phyloP scores from a whole-genome alignment of 2,113 vertebrate genomes.

The Pseudopodoces humilis region DNA sequence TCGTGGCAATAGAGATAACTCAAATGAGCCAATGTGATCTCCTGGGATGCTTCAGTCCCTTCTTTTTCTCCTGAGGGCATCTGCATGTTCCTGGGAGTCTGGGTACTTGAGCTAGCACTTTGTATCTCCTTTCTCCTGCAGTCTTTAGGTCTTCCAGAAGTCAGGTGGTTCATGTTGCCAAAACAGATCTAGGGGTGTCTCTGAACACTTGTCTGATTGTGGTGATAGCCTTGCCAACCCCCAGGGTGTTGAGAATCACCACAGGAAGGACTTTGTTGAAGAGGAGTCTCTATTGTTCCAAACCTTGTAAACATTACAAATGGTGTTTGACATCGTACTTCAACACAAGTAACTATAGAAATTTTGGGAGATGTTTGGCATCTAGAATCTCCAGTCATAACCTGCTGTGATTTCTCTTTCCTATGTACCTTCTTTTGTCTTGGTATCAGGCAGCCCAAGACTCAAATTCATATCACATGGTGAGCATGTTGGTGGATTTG shows the following conservation, averaged over 20 bases:
- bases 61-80: background rate
- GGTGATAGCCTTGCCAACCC: background rate
- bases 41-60: background rate
- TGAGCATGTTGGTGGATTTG: background rate
- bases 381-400: background rate
- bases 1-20: fast-evolving
- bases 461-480: fast-evolving
- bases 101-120: background rate
- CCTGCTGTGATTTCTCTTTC: background rate
- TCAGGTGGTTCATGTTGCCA: background rate
- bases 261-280: background rate
- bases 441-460: background rate
- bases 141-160: background rate
- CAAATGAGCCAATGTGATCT: background rate
- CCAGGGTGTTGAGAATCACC: background rate
- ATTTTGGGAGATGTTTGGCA: background rate
- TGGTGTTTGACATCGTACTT: background rate
- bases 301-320: background rate
- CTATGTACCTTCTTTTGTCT: background rate
- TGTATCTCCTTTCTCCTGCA: background rate
- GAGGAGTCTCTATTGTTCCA: background rate
- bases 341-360: background rate
- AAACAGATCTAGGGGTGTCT: background rate
- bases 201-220: background rate
- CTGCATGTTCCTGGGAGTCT: background rate